Evolutionary conservation across 2,888 invertebrate genomes (phyloP), one percentile per base, ranked within the genome.

Genomic region (Volucella inflata): DNA sequence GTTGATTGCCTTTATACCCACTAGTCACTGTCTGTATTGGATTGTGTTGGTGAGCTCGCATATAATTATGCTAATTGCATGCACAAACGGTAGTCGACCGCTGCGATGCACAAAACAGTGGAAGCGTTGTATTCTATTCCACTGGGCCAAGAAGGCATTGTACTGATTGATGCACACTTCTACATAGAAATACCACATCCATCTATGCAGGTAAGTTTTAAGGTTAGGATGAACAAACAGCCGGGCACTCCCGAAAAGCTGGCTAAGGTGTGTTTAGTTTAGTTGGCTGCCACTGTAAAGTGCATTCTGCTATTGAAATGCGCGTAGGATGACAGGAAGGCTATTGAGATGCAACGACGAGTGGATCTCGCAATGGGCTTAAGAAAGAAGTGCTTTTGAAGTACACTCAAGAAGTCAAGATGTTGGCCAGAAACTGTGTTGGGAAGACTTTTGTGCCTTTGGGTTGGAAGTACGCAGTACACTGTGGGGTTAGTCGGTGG

Each of bases 61-160:
- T 55, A 64, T 70, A 77, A 79, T 79, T 76, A 84, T 84, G 84
- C 80, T 80, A 84, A 84, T 84, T 84, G 84, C 70, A 75, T 84
- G 71, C 60, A 57, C 64, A 76, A 71, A 64, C 68, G 12, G 65
- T 48, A 67, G 48, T 14, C 36, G 6, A n/a, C 21, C 67, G 30
- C 11, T 4, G 30, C 9, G 30, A 30, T 30, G 30, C 6, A 30
- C 30, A 30, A 30, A 30, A 38, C 44, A 55, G 48, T 65, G 59
- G 76, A 59, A 59, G 51, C 30, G 1, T 30, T 64, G 62, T 64
- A 78, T 78, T 78, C 77, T 46, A 30, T 30, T 30, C 30, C 30
- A 30, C 57, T 46, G 42, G 70, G 48, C 48, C 62, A 55, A 57
- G n/a, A 62, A 77, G 60, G 68, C 77, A 70, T 77, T 70, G 65